Conservation (phyloP, 2,888 invertebrate species). For the Melinaea menophilus region DNA sequence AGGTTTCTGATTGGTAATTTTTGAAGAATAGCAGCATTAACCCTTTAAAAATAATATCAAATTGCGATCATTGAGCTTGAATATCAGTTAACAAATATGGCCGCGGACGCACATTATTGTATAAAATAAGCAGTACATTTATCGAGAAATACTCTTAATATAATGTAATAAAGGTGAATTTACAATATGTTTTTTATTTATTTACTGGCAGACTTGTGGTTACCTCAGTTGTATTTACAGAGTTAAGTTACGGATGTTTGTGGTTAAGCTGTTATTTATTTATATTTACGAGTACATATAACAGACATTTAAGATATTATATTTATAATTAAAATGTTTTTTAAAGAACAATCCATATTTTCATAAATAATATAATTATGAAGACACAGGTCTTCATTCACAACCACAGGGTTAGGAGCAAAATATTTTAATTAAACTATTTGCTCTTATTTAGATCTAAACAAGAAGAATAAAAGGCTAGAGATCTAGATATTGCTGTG, state of each 20-base stretch:
- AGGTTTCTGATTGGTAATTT: constrained; percentile 41
- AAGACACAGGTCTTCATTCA: no score
- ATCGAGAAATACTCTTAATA: constrained; percentile 12
- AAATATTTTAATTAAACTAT: no score
- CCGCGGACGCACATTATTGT: constrained; percentile 32
- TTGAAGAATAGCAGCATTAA: constrained; percentile 39
- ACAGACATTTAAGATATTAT: no score
- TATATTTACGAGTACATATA: constrained; percentile 6
- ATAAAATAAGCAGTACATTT: constrained; percentile 11
- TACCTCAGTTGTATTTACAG: constrained; percentile 20
- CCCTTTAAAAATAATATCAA: constrained; percentile 42
- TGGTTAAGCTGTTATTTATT: constrained; percentile 21
- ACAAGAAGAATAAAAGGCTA: constrained; percentile 41
- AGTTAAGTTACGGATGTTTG: constrained; percentile 26
- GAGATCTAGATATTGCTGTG: constrained; percentile 40
- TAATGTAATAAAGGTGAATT: constrained; percentile 22
- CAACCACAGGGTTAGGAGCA: no score
- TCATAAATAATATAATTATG: no score
- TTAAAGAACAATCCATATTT: no score
- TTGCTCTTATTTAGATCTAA: constrained; percentile 26
- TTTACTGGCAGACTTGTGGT: constrained; percentile 18
- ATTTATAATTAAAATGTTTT: no score
- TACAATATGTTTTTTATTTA: constrained; percentile 18
- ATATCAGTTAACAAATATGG: constrained; percentile 50
- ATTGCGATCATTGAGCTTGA: constrained; percentile 46